phyloP scores from a whole-genome alignment of 2,888 invertebrate species.

The Pandemis heparana region DNA sequence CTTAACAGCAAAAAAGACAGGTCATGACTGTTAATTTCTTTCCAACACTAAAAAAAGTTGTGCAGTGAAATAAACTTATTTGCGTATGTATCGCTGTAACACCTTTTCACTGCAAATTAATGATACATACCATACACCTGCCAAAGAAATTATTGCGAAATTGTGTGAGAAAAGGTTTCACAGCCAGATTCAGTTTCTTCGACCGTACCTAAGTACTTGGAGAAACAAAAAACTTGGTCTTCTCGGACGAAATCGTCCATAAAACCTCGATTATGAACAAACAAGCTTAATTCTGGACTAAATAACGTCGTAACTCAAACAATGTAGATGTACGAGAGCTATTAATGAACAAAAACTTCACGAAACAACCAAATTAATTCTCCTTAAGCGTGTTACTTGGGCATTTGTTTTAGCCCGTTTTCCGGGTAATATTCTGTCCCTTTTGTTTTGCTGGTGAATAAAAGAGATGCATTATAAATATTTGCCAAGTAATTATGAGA shows the following conservation, averaged over 20 bases:
- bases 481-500: too few relatives aligned
- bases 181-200: too few relatives aligned
- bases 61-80: too few relatives aligned
- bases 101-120: too few relatives aligned
- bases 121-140: too few relatives aligned
- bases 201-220: too few relatives aligned
- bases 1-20: too few relatives aligned
- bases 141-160: too few relatives aligned
- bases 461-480: neutral
- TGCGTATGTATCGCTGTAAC: too few relatives aligned
- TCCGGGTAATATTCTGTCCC: neutral
- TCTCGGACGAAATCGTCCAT: neutral
- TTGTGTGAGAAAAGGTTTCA: too few relatives aligned
- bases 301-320: slow-evolving; percentile 1
- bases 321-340: slow-evolving; percentile 6
- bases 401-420: neutral
- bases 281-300: neutral
- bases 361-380: slow-evolving; percentile 9
- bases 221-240: neutral
- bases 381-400: slow-evolving; percentile 1
- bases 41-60: too few relatives aligned
- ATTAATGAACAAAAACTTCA: slow-evolving; percentile 5
- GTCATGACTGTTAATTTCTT: too few relatives aligned
- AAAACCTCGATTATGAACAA: neutral
- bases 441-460: neutral